These are phyloP conservation scores for Cantharis rustica DNA, from an alignment of 2,888 invertebrate species.

Conservation along the genomic window DNA sequence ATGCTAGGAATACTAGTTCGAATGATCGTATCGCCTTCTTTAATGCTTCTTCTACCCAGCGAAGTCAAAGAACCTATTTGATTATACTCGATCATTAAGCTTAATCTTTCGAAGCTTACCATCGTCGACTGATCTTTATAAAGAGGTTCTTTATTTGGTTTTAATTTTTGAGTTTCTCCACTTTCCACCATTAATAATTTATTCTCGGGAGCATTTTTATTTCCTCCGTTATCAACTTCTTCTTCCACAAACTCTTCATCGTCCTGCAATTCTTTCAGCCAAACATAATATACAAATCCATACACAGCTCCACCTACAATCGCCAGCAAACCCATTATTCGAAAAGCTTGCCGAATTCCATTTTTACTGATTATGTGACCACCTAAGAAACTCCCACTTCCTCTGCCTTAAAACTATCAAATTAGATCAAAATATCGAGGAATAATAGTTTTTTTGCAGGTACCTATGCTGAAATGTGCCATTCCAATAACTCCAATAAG, in stretches of 20 bases:
- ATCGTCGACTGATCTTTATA: constrained; percentile 72
- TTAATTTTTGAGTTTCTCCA: constrained; percentile 67
- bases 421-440: not conserved
- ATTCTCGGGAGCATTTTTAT: constrained; percentile 46
- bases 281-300: constrained; percentile 71
- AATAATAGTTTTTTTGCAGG: not conserved
- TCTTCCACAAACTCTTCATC: constrained; percentile 52
- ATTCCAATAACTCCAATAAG: constrained; percentile 86
- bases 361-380: constrained; percentile 76
- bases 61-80: constrained; percentile 77
- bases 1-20: constrained; percentile 56
- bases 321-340: constrained; percentile 77
- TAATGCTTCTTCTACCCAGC: constrained; percentile 61
- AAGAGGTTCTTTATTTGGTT: constrained; percentile 60
- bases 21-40: constrained; percentile 35
- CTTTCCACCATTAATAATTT: constrained; percentile 52
- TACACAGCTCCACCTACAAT: constrained; percentile 74
- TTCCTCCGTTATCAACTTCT: constrained; percentile 37
- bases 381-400: constrained; percentile 81
- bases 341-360: constrained; percentile 77
- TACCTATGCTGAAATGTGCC: constrained; percentile 87
- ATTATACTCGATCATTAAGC: constrained; percentile 76
- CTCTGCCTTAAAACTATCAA: constrained; percentile 63
- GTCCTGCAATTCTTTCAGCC: constrained; percentile 67
- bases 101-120: constrained; percentile 73